Evolutionary conservation across 2,888 invertebrate genomes (phyloP), one percentile per base, ranked within the genome.

Genomic region (Rhamnusium bicolor): DNA sequence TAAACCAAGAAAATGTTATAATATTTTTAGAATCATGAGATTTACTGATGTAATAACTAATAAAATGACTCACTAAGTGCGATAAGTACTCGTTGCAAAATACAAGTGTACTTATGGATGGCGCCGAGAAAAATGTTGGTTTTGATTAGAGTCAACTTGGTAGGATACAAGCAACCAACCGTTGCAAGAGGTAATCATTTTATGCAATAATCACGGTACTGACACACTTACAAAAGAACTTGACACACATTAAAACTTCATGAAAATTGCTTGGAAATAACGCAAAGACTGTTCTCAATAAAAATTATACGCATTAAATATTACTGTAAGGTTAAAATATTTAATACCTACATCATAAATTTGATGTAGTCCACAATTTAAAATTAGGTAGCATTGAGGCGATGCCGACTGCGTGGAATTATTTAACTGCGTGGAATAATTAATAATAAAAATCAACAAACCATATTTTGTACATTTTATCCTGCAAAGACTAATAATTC

Each of bases 241-340:
- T 61, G 60, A 61, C 60, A 61, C 40, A 61, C 19, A 40, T 61
- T 19, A 8, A 19, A 40, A 61, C 32, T 8, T 6, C 32, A 61
- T 40, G 10, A 61, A 16, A 40, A 10, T 12, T n/a, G 14, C n/a
- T 58, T 24, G 40, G 10, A 19, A 32, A 12, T 18, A 24, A 24
- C 19, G 21, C 8, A 24, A 19, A 40, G n/a, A 40, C 5, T n/a
- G 4, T 40, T 40, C n/a, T 40, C 32, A 32, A 32, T 40, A n/a
- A 53, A 53, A 53, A 19, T 53, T 19, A 10, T 18, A 16, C 2
- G 14, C 49, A 18, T 51, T 51, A 51, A 51, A 51, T 51, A 32
- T n/a, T n/a, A n/a, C n/a, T n/a, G n/a, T 32, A 40, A 40, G 10
- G 4, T 40, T 14, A 40, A 40, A 40, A 14, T n/a, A 3, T 40